Conservation (phyloP, 37 sponge, comb jelly and placozoan species). For the Crambe crambe region DNA sequence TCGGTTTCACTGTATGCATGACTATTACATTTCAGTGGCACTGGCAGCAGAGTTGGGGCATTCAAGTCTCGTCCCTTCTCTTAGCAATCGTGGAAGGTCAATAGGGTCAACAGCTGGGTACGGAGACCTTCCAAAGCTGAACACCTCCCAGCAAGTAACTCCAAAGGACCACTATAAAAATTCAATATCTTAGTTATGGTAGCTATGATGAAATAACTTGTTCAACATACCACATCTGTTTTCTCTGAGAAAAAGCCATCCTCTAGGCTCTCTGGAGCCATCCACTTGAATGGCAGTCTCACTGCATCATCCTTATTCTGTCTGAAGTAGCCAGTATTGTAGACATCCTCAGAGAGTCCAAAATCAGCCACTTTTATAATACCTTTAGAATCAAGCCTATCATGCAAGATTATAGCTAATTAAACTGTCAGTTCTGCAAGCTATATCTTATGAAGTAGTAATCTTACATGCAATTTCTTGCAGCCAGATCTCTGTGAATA, state of each 20-base stretch:
- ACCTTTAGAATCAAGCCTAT: constrained; percentile 25
- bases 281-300: constrained; percentile 37
- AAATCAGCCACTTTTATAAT: constrained; percentile 36
- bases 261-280: constrained; percentile 26
- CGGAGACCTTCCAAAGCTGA: constrained; percentile 13
- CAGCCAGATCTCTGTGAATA: constrained; percentile 42
- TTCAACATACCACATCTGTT: constrained; percentile 16
- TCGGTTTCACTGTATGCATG: too few species aligned
- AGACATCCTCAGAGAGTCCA: constrained; percentile 45
- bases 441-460: not conserved
- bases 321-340: constrained; percentile 27
- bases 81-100: constrained; percentile 3
- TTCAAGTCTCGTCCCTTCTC: constrained; percentile 17
- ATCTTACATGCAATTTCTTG: constrained; percentile 48
- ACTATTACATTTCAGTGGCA: constrained; percentile 10
- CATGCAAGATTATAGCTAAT: not conserved
- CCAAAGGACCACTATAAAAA: constrained; percentile 47
- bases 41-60: constrained; percentile 28
- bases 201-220: not conserved
- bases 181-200: not conserved
- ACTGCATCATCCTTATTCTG: constrained; percentile 19
- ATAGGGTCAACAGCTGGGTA: constrained; percentile 36
- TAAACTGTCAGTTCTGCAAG: not conserved
- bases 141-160: constrained; percentile 51
- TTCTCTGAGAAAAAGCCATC: constrained; percentile 29